Evolutionary conservation across 2,888 invertebrate species (phyloP), one percentile per base, ranked within the genome.

Genomic region (Drosophila cognata): DNA sequence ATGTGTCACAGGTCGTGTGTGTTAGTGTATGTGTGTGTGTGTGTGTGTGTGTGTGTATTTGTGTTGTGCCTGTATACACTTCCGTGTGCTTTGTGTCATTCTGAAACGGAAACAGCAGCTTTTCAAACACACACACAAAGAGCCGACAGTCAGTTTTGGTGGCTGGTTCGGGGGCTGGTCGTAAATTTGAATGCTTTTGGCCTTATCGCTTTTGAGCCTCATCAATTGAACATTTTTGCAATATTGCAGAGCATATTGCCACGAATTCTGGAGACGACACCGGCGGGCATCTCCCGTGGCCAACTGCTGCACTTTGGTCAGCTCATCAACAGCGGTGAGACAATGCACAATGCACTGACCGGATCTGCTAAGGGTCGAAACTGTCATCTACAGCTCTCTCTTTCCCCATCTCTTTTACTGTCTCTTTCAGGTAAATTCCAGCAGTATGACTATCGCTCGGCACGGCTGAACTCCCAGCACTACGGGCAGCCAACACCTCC

Each of bases 291-390:
- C 62, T 92, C 92, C 35, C 89, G 89, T 51, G 90, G 91, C 67
- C 92, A 92, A 74, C 84, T 92, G 62, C 86, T 89, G 79, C 92
- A 92, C 74, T 92, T 92, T 62, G 91, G 91, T 31, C 92, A 92
- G 84, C 86, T 92, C 72, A 91, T 92, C 79, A 90, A 84, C 79
- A 91, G 92, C 65, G 92, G 92, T 92, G 82, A 91, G 86, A 71
- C 13, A 50, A 53, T 38, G 31, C n/a, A 11, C 31, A 31, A 16
- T 21, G 21, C 21, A 21, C 28, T 29, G n/a, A 29, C 56, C 38
- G 28, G 36, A 28, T 25, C 55, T 28, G 21, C 58, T 36, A 25
- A 18, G 2, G 21, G 46, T 25, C 25, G 2, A 46, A 43, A 28
- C 38, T 46, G 48, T 36, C 65, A 69, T 35, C 35, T 46, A 28